Evolutionary conservation across 1,140 invertebrate genomes (phyloP).

Genomic region (Aphaenogaster ashmeadi): DNA sequence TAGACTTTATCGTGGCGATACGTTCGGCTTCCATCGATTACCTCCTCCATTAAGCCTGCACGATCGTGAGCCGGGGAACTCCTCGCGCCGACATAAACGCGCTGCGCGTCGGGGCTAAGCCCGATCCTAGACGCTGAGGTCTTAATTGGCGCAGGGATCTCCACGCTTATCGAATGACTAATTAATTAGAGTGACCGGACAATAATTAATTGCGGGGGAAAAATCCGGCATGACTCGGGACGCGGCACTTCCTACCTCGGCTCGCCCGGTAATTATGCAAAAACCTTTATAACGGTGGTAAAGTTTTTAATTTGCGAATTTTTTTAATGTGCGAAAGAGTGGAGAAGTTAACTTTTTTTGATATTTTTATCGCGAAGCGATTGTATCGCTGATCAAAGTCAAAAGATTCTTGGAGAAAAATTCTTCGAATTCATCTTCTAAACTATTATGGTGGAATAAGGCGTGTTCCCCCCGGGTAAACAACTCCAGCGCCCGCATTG

Average conservation of each 20-base stretch:
- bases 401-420: not conserved
- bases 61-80: constrained; percentile 49
- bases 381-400: not conserved
- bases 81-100: constrained; percentile 70
- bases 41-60: constrained; percentile 35
- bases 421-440: not conserved
- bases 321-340: not conserved
- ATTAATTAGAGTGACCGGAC: constrained; percentile 83
- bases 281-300: not conserved
- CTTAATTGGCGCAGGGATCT: constrained; percentile 84
- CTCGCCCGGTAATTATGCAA: not conserved
- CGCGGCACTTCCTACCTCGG: constrained; percentile 6
- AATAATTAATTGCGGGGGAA: constrained; percentile 82
- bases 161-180: constrained; percentile 83
- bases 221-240: constrained; percentile 61
- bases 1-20: constrained; percentile 56
- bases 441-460: not conserved
- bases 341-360: not conserved
- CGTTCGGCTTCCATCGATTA: constrained; percentile 41
- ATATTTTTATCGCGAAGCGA: not conserved
- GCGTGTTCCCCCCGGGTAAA: constrained; percentile 1
- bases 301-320: not conserved
- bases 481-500: constrained; percentile 22
- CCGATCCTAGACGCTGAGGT: constrained; percentile 74
- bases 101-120: constrained; percentile 68